Percentiles rank a stretch among this genome's conserved stretches.
phyloP scores from a whole-genome alignment of 2,888 invertebrate species.

The Lithophane socia region DNA sequence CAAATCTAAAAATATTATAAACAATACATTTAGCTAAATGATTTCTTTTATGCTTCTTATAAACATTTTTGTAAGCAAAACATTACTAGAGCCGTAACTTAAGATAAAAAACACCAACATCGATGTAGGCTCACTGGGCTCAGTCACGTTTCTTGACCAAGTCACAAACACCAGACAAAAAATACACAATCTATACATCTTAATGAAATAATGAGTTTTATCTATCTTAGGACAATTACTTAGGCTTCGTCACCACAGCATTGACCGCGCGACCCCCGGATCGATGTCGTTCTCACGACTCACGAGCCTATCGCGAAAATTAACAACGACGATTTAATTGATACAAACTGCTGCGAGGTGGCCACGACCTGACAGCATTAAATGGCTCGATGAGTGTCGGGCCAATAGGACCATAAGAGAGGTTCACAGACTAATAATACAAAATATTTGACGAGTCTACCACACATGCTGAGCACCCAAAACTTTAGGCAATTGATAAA shows the following conservation, averaged over 20 bases:
- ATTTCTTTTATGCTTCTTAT: background rate
- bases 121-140: conserved; percentile 13
- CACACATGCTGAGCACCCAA: conserved; percentile 18
- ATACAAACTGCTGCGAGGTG: conserved; percentile 78
- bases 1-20: conserved; percentile 35
- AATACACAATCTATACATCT: conserved; percentile 33
- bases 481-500: conserved; percentile 40
- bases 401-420: conserved; percentile 56
- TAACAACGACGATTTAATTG: conserved; percentile 87
- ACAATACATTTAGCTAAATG: conserved; percentile 35
- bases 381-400: conserved; percentile 62
- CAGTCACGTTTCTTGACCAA: conserved; percentile 40
- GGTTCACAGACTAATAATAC: conserved; percentile 62
- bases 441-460: conserved; percentile 35
- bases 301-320: conserved; percentile 84
- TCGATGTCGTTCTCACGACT: conserved; percentile 81
- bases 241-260: conserved; percentile 66
- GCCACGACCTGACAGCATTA: conserved; percentile 65
- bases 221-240: conserved; percentile 42
- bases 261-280: conserved; percentile 71
- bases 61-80: conserved; percentile 16
- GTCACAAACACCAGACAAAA: conserved; percentile 27
- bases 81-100: conserved; percentile 4
- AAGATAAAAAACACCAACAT: conserved; percentile 10
- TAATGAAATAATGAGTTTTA: conserved; percentile 55